Evolutionary conservation across 2,888 invertebrate species (phyloP).

Genomic region (Balanococcus diminutus): DNA sequence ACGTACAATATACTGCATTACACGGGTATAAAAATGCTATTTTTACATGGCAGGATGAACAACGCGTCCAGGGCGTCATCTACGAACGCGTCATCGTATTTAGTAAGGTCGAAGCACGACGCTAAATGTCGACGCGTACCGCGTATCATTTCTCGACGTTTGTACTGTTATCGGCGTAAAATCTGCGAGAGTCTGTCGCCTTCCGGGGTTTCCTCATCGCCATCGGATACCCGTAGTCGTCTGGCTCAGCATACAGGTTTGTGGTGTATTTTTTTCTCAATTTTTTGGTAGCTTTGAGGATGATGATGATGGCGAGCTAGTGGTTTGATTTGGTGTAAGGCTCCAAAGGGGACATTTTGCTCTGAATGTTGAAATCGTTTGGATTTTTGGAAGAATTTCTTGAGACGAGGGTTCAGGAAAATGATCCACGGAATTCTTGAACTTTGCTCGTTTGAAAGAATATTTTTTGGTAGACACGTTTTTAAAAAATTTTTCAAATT

Average conservation of each 20-base stretch:
- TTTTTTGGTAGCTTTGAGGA: too few relatives aligned
- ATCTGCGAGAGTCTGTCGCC: background rate
- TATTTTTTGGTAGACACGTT: too few relatives aligned
- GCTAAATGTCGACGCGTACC: constrained; percentile 52
- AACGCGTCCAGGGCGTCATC: constrained; percentile 43
- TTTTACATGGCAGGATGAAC: constrained; percentile 48
- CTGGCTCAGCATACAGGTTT: background rate
- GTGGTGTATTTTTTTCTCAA: background rate
- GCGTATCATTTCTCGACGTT: constrained; percentile 44
- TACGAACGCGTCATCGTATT: constrained; percentile 42
- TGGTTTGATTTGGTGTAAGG: too few relatives aligned
- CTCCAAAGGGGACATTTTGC: too few relatives aligned
- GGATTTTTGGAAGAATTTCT: too few relatives aligned
- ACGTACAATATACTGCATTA: background rate
- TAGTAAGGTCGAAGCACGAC: constrained; percentile 45
- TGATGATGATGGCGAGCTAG: too few relatives aligned
- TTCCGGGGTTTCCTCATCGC: background rate
- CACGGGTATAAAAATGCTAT: constrained; percentile 39
- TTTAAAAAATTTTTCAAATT: too few relatives aligned
- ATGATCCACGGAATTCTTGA: too few relatives aligned
- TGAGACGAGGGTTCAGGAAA: too few relatives aligned
- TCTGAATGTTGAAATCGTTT: too few relatives aligned
- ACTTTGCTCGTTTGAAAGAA: too few relatives aligned
- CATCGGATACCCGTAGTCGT: background rate
- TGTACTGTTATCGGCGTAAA: constrained; percentile 36